Percentiles rank a stretch among this genome's conserved stretches.
Evolutionary conservation across 2,797 vertebrate species (phyloP).

Genomic region (Paramormyrops hopkinsi): DNA sequence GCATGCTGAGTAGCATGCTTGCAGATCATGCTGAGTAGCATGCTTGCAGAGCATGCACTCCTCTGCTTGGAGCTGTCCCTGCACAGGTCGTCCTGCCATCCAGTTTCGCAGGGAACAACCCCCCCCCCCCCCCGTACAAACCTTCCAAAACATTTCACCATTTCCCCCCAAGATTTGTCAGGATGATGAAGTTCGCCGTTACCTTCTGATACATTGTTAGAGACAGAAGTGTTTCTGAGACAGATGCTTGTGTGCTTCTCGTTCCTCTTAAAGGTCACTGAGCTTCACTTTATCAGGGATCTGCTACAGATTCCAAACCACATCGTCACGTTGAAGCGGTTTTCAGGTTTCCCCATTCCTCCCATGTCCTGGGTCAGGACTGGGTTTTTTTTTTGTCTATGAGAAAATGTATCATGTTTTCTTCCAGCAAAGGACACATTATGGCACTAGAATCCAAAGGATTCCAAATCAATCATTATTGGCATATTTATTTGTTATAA

Average conservation of each 20-base stretch:
- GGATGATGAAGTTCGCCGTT: neutral
- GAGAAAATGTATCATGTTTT: neutral
- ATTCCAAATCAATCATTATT: neutral
- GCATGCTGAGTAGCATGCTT: no score
- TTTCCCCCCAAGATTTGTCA: neutral
- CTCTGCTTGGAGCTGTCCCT: neutral
- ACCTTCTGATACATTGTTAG: neutral
- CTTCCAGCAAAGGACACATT: neutral
- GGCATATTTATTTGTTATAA: neutral
- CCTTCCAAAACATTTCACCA: neutral
- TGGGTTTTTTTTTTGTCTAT: neutral
- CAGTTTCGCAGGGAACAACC: neutral
- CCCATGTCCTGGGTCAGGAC: neutral
- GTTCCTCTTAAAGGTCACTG: neutral
- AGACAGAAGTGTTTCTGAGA: neutral
- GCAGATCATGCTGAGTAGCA: no score
- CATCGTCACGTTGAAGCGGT: neutral
- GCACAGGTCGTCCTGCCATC: neutral
- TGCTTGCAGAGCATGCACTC: no score
- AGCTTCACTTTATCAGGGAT: neutral
- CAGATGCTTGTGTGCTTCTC: neutral
- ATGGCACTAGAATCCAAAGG: neutral
- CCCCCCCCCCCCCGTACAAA: neutral
- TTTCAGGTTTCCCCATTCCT: neutral
- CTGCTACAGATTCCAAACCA: neutral